Percentiles rank a stretch among this genome's conserved stretches.
Evolutionary conservation across 2,113 vertebrate genomes (phyloP).

Genomic region (Brachypteracias leptosomus): DNA sequence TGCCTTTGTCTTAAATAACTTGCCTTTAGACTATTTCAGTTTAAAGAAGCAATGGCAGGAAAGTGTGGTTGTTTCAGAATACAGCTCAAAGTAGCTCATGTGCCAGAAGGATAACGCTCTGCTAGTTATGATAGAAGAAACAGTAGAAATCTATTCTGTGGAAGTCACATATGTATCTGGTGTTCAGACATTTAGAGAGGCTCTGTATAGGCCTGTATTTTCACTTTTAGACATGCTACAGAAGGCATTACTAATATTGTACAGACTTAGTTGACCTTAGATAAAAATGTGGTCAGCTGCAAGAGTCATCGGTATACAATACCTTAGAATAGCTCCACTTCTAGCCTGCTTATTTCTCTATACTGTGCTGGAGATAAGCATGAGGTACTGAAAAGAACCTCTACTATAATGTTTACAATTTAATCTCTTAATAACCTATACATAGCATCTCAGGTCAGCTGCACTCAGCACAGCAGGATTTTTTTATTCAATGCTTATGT

Average conservation of each 20-base stretch:
- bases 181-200: not conserved
- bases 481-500: not conserved
- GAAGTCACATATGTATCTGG: fast-evolving
- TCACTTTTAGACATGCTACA: not conserved
- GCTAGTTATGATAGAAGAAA: not conserved
- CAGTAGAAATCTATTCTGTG: not conserved
- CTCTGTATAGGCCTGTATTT: not conserved
- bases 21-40: not conserved
- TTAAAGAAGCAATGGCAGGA: not conserved
- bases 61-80: not conserved
- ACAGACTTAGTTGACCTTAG: not conserved
- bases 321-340: slow-evolving; percentile 13
- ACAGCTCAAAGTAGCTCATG: not conserved
- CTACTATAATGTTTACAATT: not conserved
- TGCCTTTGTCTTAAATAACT: not conserved
- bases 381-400: not conserved
- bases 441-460: not conserved
- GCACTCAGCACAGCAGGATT: not conserved
- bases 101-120: not conserved
- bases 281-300: not conserved
- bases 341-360: not conserved
- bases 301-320: not conserved
- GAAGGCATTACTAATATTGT: not conserved
- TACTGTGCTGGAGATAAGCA: not conserved
- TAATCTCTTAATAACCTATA: not conserved